Evolutionary conservation across 1,140 invertebrate genomes (phyloP), one percentile per base, ranked within the genome.

Genomic region (Coptotermes formosanus): DNA sequence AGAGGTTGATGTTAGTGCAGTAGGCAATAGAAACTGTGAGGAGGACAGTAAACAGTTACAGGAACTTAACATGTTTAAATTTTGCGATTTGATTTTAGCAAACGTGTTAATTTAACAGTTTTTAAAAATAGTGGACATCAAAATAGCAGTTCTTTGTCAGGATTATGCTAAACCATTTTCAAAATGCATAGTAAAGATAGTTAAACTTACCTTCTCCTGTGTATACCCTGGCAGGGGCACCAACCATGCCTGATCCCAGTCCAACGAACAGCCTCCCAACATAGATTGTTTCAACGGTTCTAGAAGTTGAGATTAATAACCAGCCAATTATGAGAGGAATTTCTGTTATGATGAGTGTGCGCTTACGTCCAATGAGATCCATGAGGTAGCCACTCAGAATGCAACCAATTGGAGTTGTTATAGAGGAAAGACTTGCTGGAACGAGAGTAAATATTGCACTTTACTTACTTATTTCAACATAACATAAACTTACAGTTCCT

Each of bases 361-460:
- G 89, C 87, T 94, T 93, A 44, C 95, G 90, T 0, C 95, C 95
- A 55, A 95, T 92, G 84, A 90, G 88, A 88, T 96, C 95, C 94
- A 95, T 95, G 87, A 96, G 90, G 84, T 95, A 94, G 0, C 95
- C 95, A 85, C 95, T 95, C 12, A 95, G 59, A 1, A 96, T 91
- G 87, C 95, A 95, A 3, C 95, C 95, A 23, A 96, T 92, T 2
- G 95, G 95, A 0, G 95, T 96, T 0, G 94, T 94, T 21, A 94
- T 94, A 0, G 95, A 93, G 82, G 94, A 94, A 87, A 95, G 92
- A 90, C 94, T 95, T 1, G 95, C 95, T 96, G 91, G 0, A 92
- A 92, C 85, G 45, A 86, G 86, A 86, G 86, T 88, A 32, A 43
- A 83, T 83, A 30, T 83, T 25, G 32, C 8, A 82, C 12, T 75